These are phyloP conservation scores for Tipula lateralis DNA, from an alignment of 2,888 invertebrate species.

Conservation along the genomic window DNA sequence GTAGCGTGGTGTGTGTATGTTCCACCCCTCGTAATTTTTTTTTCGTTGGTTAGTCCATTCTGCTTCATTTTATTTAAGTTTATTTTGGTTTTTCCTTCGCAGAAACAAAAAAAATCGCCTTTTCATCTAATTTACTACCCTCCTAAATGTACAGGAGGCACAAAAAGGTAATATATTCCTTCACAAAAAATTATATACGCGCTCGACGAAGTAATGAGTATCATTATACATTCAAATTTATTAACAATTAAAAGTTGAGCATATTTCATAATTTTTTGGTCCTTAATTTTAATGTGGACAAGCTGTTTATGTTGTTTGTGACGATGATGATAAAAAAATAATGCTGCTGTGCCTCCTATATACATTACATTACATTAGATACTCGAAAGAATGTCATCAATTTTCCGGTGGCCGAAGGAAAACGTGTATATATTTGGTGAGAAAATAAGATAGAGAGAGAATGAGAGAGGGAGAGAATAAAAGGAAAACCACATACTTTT, in stretches of 20 bases:
- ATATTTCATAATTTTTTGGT: not conserved
- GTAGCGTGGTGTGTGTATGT: not conserved
- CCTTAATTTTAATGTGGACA: not conserved
- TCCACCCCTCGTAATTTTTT: not conserved
- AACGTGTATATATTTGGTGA: not conserved
- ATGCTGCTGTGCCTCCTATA: not conserved
- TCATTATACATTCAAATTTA: slow-evolving; percentile 24
- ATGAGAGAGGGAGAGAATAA: no score
- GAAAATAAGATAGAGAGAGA: no score
- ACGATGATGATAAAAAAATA: slow-evolving; percentile 3
- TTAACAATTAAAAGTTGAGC: slow-evolving; percentile 15
- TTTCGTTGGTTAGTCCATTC: not conserved
- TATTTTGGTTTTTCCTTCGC: not conserved
- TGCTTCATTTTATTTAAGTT: not conserved
- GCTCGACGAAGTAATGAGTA: not conserved
- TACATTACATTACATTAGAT: not conserved
- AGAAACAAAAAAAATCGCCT: not conserved
- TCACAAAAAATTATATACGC: not conserved
- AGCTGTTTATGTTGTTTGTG: slow-evolving; percentile 19
- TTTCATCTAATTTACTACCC: slow-evolving; percentile 15
- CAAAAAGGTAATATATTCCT: not conserved
- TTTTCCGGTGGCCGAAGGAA: not conserved
- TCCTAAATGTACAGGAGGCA: not conserved
- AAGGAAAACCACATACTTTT: not conserved
- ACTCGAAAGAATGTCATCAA: slow-evolving; percentile 3